phyloP scores from a whole-genome alignment of 2,797 vertebrate genomes.

The Sebastes hopkinsi region DNA sequence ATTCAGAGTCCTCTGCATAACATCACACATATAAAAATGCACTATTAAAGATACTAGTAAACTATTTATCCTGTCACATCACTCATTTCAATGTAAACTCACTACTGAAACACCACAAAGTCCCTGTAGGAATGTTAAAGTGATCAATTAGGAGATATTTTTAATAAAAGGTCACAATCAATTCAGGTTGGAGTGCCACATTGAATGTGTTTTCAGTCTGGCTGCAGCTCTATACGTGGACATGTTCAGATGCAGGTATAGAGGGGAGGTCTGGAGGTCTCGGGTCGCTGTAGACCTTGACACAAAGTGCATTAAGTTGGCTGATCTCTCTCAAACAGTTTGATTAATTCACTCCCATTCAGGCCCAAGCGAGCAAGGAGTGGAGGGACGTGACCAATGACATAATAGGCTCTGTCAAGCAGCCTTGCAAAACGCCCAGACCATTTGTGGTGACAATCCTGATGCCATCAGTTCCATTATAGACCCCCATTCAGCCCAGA shows the following conservation, averaged over 20 bases:
- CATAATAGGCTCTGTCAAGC: conserved; percentile 80
- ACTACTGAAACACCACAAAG: not conserved
- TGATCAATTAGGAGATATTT: not conserved
- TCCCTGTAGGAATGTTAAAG: not conserved
- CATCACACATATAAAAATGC: not conserved
- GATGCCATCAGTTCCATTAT: conserved; percentile 79
- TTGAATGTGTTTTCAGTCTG: conserved; percentile 3
- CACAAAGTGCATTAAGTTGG: conserved; percentile 72
- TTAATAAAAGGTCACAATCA: not conserved
- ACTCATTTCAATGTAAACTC: not conserved
- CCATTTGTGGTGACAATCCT: conserved; percentile 83
- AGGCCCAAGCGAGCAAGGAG: conserved; percentile 64
- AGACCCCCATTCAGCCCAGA: conserved; percentile 66
- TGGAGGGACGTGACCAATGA: conserved; percentile 77
- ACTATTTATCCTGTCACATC: not conserved
- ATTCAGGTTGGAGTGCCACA: not conserved
- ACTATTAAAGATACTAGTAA: not conserved
- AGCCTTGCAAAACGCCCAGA: conserved; percentile 79
- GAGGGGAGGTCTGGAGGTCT: conserved; percentile 36
- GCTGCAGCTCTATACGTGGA: not conserved
- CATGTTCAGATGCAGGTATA: conserved; percentile 45
- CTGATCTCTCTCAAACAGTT: conserved; percentile 71
- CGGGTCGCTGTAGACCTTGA: conserved; percentile 51
- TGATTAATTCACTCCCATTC: conserved; percentile 80
- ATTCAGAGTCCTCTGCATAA: not conserved